These are phyloP conservation scores for Autographa pulchrina DNA, from an alignment of 2,888 invertebrate species.

Conservation along the genomic window DNA sequence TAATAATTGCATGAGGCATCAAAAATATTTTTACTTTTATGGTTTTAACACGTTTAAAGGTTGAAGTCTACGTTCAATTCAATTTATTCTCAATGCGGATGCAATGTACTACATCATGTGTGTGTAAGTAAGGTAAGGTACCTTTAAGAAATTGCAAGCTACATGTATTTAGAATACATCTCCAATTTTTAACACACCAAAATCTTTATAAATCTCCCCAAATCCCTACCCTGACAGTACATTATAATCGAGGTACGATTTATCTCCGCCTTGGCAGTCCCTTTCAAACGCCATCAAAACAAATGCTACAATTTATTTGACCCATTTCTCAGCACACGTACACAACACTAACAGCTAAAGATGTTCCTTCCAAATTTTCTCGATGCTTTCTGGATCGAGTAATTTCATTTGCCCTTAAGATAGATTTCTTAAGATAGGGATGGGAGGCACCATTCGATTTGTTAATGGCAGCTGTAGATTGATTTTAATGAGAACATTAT, in stretches of 20 bases:
- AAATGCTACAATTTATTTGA: conserved; percentile 56
- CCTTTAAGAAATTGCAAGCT: too few relatives aligned
- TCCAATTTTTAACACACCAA: conserved; percentile 11
- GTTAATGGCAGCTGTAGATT: conserved; percentile 15
- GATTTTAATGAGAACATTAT: neutral
- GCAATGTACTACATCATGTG: too few relatives aligned
- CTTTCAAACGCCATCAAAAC: conserved; percentile 52
- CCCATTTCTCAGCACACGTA: conserved; percentile 55
- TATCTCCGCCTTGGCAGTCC: conserved; percentile 32
- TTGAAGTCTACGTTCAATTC: too few relatives aligned
- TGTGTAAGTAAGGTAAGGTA: too few relatives aligned
- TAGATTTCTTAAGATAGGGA: conserved; percentile 15
- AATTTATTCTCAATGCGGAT: too few relatives aligned
- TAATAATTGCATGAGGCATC: too few relatives aligned
- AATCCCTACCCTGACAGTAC: conserved; percentile 20
- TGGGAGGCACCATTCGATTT: conserved; percentile 18
- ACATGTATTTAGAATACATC: neutral
- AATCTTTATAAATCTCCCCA: conserved; percentile 41
- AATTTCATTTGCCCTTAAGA: conserved; percentile 47
- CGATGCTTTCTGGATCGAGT: conserved; percentile 29
- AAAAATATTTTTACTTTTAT: too few relatives aligned
- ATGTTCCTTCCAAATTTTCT: conserved; percentile 35
- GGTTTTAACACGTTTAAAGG: too few relatives aligned
- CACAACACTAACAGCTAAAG: conserved; percentile 24
- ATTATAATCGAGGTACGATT: conserved; percentile 29